Base-by-base conservation (phyloP, 2,113 vertebrate species). In the Ceyx margarethae region DNA sequence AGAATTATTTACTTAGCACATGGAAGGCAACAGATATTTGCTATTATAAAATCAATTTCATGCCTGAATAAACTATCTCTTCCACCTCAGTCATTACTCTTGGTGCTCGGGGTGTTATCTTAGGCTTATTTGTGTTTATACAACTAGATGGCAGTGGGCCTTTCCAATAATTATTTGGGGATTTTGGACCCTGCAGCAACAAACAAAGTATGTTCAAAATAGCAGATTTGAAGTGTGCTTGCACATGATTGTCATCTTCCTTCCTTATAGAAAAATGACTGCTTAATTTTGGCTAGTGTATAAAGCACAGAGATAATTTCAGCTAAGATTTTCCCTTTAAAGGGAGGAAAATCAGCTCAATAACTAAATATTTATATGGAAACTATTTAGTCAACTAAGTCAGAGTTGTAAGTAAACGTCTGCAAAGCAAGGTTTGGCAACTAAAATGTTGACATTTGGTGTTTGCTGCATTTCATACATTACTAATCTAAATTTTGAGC, bases 11-110 rank as follows among this genome's bases (percentile, higher is more conserved):
- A 98, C 98, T 98, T 99, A 98, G 98, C 98, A 98, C 98, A 98
- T 95, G 78, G 97, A 97, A 98, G 96, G 97, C 98, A 99, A 98
- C 97, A 98, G 98, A 99, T 98, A 98, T 98, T 99, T 99, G 98
- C 98, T 99, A 98, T 98, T 99, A 99, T 98, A 99, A 98, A 99
- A 99, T 99, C 98, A 99, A 99, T 99, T 99, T 99, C 99, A 99
- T 98, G 98, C 98, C 97, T 98, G 98, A 97, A 97, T 98, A 98
- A 97, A 95, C 98, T 98, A 98, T 98, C 97, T 98, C 94, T 97
- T 97, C 97, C 96, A 98, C 97, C 97, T 98, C 97, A 96, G 94
- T 97, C 97, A 97, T 98, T 98, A 97, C 93, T 97, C 96, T 96
- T 95, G 95, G 96, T 97, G 97, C 97, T 97, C 69, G 71, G 96